Percentiles rank a stretch among this genome's conserved stretches.
phyloP scores from a whole-genome alignment of 2,888 invertebrate species.

The Carabus problematicus region DNA sequence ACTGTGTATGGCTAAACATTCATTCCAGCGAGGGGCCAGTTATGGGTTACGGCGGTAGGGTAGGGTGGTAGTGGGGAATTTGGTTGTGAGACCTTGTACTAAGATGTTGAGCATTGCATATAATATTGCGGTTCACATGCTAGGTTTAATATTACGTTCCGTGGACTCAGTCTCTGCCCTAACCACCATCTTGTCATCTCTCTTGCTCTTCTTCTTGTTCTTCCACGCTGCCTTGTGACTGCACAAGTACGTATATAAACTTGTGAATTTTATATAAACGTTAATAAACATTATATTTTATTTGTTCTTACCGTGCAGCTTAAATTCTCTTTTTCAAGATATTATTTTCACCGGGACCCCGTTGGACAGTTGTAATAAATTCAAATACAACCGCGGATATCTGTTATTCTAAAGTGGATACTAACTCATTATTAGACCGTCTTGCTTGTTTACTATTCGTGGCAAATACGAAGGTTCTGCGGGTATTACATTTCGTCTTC shows the following conservation, averaged over 20 bases:
- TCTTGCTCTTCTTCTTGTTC: not conserved
- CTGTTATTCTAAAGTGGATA: too few relatives aligned
- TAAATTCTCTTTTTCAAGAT: too few relatives aligned
- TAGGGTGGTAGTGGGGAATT: not conserved
- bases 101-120: slow-evolving; percentile 17
- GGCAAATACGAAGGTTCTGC: too few relatives aligned
- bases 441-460: too few relatives aligned
- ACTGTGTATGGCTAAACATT: slow-evolving; percentile 27
- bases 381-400: too few relatives aligned
- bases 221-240: too few relatives aligned
- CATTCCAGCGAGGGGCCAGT: not conserved
- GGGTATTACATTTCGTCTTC: too few relatives aligned
- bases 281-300: too few relatives aligned
- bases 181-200: not conserved
- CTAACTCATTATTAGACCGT: too few relatives aligned
- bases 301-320: too few relatives aligned
- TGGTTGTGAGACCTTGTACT: not conserved
- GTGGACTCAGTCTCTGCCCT: slow-evolving; percentile 15
- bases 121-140: slow-evolving; percentile 35
- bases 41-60: not conserved
- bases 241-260: not conserved
- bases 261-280: not conserved
- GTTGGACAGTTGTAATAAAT: not conserved
- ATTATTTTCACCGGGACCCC: not conserved
- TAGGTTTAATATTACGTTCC: slow-evolving; percentile 36